Conservation (phyloP, 2,888 invertebrate species). For the Mallateleia sp. region DNA sequence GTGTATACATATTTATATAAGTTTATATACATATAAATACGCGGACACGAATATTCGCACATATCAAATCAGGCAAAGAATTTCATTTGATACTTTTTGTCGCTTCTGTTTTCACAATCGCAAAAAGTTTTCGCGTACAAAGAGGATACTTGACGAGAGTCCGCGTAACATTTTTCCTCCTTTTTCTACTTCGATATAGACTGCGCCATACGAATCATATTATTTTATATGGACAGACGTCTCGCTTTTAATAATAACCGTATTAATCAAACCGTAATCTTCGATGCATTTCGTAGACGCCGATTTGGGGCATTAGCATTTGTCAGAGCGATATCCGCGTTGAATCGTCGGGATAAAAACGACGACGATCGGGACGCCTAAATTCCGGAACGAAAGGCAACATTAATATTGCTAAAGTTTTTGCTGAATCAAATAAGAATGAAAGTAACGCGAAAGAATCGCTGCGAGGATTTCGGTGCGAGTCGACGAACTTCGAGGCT, state of each 20-base stretch:
- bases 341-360: constrained; percentile 48
- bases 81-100: constrained; percentile 73
- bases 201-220: constrained; percentile 26
- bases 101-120: constrained; percentile 67
- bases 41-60: constrained; percentile 17
- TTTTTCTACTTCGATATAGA: constrained; percentile 18
- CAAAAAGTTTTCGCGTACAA: constrained; percentile 64
- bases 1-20: constrained; percentile 55
- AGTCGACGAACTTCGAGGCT: constrained; percentile 82
- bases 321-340: constrained; percentile 25
- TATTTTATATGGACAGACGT: constrained; percentile 33
- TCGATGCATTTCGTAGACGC: not conserved
- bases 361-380: constrained; percentile 17
- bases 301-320: constrained; percentile 21
- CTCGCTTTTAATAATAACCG: constrained; percentile 27
- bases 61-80: constrained; percentile 68
- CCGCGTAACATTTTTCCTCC: constrained; percentile 34
- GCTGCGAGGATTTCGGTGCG: constrained; percentile 81
- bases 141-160: constrained; percentile 66
- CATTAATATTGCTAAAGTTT: constrained; percentile 75
- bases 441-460: constrained; percentile 78
- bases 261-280: constrained; percentile 9
- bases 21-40: constrained; percentile 24
- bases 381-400: constrained; percentile 34
- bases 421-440: constrained; percentile 65